Conservation (phyloP, 2,113 vertebrate species). For the Holacanthus passer region DNA sequence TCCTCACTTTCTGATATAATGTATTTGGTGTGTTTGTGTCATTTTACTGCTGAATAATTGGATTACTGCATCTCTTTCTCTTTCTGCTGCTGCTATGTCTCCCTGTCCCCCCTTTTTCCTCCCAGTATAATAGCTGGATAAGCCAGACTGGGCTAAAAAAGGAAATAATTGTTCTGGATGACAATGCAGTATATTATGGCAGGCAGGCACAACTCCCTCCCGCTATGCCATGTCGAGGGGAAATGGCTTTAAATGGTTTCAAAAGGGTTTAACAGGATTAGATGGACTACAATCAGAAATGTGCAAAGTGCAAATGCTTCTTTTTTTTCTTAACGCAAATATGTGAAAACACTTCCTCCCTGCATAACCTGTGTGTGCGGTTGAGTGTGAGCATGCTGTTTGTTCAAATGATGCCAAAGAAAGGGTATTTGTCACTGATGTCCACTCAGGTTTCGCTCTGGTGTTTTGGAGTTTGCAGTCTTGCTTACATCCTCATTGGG, state of each 20-base stretch:
- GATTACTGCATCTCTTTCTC: slow-evolving; percentile 14
- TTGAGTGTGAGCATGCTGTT: neutral
- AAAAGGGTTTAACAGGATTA: slow-evolving; percentile 68
- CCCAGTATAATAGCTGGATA: slow-evolving; percentile 66
- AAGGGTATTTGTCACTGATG: neutral
- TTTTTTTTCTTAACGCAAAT: slow-evolving; percentile 23
- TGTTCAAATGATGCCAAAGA: neutral
- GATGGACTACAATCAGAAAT: slow-evolving; percentile 56
- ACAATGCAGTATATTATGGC: slow-evolving; percentile 73
- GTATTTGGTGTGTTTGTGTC: slow-evolving; percentile 31
- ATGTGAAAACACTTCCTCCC: slow-evolving; percentile 3
- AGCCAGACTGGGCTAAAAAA: slow-evolving; percentile 69
- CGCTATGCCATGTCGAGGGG: slow-evolving; percentile 50
- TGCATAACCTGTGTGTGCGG: neutral
- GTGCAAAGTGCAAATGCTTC: slow-evolving; percentile 53
- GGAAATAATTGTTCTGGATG: slow-evolving; percentile 75
- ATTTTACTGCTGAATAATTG: slow-evolving; percentile 50
- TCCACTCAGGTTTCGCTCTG: neutral
- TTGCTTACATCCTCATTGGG: slow-evolving; percentile 54
- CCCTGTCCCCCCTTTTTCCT: slow-evolving; percentile 34
- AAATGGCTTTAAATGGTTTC: slow-evolving; percentile 67
- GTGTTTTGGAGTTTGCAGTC: slow-evolving; percentile 21
- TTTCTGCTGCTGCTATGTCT: slow-evolving; percentile 26
- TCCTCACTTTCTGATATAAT: slow-evolving; percentile 8
- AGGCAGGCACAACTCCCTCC: slow-evolving; percentile 44